Base-by-base conservation (phyloP, 2,113 vertebrate genomes). In the Nesoenas mayeri region DNA sequence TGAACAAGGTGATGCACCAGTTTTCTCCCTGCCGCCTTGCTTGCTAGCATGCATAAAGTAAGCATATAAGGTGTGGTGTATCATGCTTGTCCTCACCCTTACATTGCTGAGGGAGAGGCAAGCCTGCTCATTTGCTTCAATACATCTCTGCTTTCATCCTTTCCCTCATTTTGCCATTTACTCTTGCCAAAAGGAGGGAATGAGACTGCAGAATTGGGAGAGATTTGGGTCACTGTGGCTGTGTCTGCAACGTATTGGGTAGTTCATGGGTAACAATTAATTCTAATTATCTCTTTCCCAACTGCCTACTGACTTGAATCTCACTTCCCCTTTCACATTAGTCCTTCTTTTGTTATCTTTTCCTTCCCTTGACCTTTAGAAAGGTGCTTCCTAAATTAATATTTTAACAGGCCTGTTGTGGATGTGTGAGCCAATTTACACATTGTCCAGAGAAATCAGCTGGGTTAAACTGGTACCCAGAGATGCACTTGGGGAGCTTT, bases 261-360 rank as follows among this genome's bases (percentile, higher is more conserved):
- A 75, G 88, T 91, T 91, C 79, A 82, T 65, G 40, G 79, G 14
- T 66, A 88, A 93, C 67, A 88, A 79, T 88, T 82, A 89, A 85
- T 87, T 93, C 0, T 2, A 85, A 83, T 92, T 90, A 15, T 36
- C 74, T 93, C 47, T 50, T 85, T 85, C 93, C 71, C 91, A 90
- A 66, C 58, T 85, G 58, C 24, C 58, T 90, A 31, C 54, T 88
- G 82, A 44, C 82, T 90, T 32, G n/a, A 85, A 57, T 85, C 75
- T 85, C 32, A 34, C 90, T 95, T 80, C 44, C 32, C 24, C 28
- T 92, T 96, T 93, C 4, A 1, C 44, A 40, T 79, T 25, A 58
- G 26, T 40, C 28, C 21, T 87, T 29, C 22, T 90, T 62, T 44
- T 0, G 0, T 69, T 91, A 38, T 62, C 48, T 40, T 73, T 82